Evolutionary conservation across 2,113 vertebrate species (phyloP).

Genomic region (Stegastes partitus): DNA sequence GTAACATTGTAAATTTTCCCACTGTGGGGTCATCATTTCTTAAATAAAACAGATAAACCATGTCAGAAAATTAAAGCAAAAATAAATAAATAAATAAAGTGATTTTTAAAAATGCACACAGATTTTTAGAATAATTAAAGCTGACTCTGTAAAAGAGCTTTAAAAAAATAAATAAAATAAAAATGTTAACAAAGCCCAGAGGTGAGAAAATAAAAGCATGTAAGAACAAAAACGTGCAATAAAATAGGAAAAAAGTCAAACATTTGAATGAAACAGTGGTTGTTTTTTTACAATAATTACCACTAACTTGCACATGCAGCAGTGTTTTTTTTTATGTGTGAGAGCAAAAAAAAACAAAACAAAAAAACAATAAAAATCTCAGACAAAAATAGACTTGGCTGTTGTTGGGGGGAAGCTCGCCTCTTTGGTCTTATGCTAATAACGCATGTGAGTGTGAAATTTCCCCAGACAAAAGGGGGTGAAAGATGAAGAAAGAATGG

Average conservation of each 20-base stretch:
- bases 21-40: no score
- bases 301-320: neutral
- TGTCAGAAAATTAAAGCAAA: no score
- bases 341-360: neutral
- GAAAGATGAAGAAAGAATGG: slow-evolving; percentile 43
- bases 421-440: slow-evolving; percentile 76
- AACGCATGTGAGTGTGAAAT: slow-evolving; percentile 66
- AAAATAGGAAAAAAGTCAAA: neutral
- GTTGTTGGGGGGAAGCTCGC: slow-evolving; percentile 15
- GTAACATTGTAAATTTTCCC: no score
- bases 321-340: neutral
- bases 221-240: neutral
- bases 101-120: no score
- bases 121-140: no score
- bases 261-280: neutral
- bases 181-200: neutral
- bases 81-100: no score
- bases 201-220: no score
- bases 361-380: slow-evolving; percentile 15
- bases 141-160: no score
- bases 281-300: neutral
- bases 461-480: slow-evolving; percentile 73
- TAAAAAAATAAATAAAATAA: no score
- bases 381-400: slow-evolving; percentile 34
- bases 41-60: no score